Conservation (phyloP, 2,797 vertebrate species). For the Garrulus glandarius region DNA sequence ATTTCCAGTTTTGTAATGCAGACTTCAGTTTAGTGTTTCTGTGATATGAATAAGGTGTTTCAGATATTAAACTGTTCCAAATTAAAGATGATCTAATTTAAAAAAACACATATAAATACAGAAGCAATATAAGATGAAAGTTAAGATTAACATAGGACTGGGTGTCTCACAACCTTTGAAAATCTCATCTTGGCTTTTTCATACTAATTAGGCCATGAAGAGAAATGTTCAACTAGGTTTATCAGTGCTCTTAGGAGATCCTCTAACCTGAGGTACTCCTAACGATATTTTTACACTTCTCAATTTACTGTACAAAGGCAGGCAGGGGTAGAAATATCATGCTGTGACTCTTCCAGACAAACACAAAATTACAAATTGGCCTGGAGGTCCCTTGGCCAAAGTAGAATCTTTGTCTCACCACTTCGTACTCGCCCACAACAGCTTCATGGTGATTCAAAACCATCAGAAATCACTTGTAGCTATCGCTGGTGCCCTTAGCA, state of each 20-base stretch:
- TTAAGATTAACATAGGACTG: background rate
- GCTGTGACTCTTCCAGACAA: background rate
- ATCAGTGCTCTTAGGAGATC: background rate
- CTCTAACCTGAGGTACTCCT: background rate
- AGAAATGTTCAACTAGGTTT: background rate
- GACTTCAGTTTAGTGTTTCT: background rate
- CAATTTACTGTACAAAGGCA: background rate
- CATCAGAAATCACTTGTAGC: background rate
- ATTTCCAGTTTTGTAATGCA: background rate
- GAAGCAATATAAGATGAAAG: background rate
- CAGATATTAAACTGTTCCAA: background rate
- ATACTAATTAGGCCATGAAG: background rate
- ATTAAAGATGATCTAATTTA: background rate
- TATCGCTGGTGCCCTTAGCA: background rate
- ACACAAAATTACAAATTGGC: background rate
- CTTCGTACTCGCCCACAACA: accelerated
- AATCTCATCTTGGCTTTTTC: background rate
- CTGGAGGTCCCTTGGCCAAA: background rate
- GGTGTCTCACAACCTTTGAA: background rate
- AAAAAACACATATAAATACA: background rate
- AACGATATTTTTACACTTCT: background rate
- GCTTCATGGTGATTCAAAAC: background rate
- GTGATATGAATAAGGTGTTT: background rate
- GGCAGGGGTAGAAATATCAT: background rate
- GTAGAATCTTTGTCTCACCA: background rate